phyloP scores from a whole-genome alignment of 2,113 vertebrate genomes.

The Centropristis striata region DNA sequence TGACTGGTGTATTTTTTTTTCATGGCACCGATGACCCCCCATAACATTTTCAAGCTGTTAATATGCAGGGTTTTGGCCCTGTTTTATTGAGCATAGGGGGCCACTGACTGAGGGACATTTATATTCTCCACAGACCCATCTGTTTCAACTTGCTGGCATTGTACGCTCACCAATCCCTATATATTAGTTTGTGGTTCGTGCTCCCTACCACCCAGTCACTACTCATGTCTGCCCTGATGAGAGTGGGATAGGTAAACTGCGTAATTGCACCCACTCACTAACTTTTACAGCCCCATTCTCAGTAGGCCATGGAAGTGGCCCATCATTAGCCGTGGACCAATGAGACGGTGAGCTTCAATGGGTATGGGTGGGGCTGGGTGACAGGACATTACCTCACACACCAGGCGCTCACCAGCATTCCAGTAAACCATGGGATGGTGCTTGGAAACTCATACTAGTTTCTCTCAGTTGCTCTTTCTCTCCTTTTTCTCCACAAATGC shows the following conservation, averaged over 20 bases:
- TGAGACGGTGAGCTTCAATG: slow-evolving; percentile 68
- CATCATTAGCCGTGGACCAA: slow-evolving; percentile 59
- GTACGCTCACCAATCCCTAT: slow-evolving; percentile 46
- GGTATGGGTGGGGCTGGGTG: slow-evolving; percentile 72
- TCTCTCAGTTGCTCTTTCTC: slow-evolving; percentile 68
- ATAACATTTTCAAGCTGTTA: slow-evolving; percentile 73
- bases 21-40: slow-evolving; percentile 61
- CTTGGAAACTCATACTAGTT: slow-evolving; percentile 76
- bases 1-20: slow-evolving; percentile 58
- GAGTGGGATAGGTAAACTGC: slow-evolving; percentile 62
- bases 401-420: slow-evolving; percentile 79
- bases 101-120: slow-evolving; percentile 66
- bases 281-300: slow-evolving; percentile 67
- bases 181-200: slow-evolving; percentile 61
- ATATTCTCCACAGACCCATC: slow-evolving; percentile 60
- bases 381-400: slow-evolving; percentile 84
- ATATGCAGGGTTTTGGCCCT: slow-evolving; percentile 62
- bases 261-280: slow-evolving; percentile 66
- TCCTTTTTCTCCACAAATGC: slow-evolving; percentile 77
- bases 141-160: slow-evolving; percentile 64
- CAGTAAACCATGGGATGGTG: slow-evolving; percentile 79
- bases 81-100: slow-evolving; percentile 60
- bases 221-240: slow-evolving; percentile 55
- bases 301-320: slow-evolving; percentile 63
- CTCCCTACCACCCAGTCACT: slow-evolving; percentile 62